Evolutionary conservation across 2,888 invertebrate genomes (phyloP), one percentile per base, ranked within the genome.

Genomic region (Standfussiana lucernea): DNA sequence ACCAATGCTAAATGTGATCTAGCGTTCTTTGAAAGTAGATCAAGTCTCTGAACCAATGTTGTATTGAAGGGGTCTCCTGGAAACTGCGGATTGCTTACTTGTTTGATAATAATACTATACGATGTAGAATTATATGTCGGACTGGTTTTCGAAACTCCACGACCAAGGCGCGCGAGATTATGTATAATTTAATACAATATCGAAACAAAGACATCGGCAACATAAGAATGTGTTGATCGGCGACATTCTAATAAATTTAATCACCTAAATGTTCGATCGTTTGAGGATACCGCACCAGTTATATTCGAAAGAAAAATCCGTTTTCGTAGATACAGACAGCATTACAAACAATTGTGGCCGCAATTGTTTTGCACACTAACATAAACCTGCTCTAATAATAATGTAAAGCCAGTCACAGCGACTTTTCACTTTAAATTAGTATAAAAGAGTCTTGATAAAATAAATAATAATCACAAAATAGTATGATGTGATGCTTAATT

Each of bases 331-430:
- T 68, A 32, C 15, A 70, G 32, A 24, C 70, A 10, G 18, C 40
- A 2, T 68, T 24, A 28, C 28, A 77, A 78, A 66, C n/a, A n/a
- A 59, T 32, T 18, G 0, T 59, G 8, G 32, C 32, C 32, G n/a
- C 13, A 42, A 45, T 21, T n/a, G 24, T 47, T 37, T 72, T 50
- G 11, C 40, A 24, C 61, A 73, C 35, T 35, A 45, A 15, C 28
- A 35, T 37, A 62, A 73, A 21, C n/a, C 18, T n/a, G 13, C 24
- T 32, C 35, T 35, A 72, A 56, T 37, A 75, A 59, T 50, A 65
- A 61, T 66, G n/a, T 75, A 50, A 37, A 64, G 45, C 15, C 65
- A 37, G 28, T 66, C 75, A 50, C 65, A 45, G 11, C 37, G 47
- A 66, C 21, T 73, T 50, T 21, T 28, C 28, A 75, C 13, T 53